These are phyloP conservation scores for Colletes collaris DNA, from an alignment of 2,888 invertebrate species.

Conservation along the genomic window DNA sequence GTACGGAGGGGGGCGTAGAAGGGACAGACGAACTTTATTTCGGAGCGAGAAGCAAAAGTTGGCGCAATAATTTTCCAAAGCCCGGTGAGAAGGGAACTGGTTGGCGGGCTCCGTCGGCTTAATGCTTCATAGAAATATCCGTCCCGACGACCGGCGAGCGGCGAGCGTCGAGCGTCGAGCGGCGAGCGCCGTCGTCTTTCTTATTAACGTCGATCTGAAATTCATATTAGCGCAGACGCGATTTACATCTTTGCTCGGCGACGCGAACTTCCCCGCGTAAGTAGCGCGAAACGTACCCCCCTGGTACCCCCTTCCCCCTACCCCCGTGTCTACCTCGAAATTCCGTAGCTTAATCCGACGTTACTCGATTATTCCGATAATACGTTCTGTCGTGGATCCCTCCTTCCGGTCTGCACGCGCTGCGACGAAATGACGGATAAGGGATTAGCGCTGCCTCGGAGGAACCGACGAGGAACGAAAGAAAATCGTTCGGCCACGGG, in stretches of 20 bases:
- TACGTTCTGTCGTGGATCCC: conserved; percentile 30
- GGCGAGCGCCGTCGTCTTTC: conserved; percentile 24
- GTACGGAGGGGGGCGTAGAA: too few relatives aligned
- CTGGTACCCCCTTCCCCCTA: too few relatives aligned
- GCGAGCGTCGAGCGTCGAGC: background rate
- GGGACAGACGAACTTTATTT: conserved; percentile 19
- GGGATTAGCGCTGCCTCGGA: conserved; percentile 48
- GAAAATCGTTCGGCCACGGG: conserved; percentile 63
- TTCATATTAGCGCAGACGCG: conserved; percentile 49
- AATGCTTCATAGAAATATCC: conserved; percentile 48
- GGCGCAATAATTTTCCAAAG: conserved; percentile 30
- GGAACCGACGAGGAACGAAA: conserved; percentile 61
- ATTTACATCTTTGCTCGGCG: conserved; percentile 46
- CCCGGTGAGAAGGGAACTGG: conserved; percentile 15
- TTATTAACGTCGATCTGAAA: conserved; percentile 60
- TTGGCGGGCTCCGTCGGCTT: conserved; percentile 10
- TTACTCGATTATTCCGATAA: conserved; percentile 53
- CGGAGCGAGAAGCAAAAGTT: conserved; percentile 24
- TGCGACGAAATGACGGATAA: conserved; percentile 60
- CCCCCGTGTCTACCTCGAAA: background rate
- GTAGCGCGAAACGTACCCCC: conserved; percentile 37
- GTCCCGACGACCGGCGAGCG: conserved; percentile 6
- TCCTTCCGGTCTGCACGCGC: conserved; percentile 29
- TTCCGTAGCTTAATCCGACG: conserved; percentile 15
- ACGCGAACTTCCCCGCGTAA: conserved; percentile 42